Conservation (phyloP, 2,113 vertebrate species). For the Pseudorectes ferrugineus region DNA sequence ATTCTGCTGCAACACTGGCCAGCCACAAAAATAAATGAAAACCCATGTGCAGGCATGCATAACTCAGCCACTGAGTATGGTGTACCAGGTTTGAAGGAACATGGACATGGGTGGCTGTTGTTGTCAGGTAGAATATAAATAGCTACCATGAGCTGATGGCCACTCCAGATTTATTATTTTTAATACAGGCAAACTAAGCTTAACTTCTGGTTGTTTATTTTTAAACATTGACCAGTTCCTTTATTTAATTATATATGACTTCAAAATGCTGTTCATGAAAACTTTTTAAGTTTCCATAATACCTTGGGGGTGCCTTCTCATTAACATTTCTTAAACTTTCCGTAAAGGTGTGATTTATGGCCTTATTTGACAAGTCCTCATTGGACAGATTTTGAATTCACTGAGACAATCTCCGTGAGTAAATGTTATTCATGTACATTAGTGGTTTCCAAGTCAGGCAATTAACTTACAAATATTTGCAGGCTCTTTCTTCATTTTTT, state of each 20-base stretch:
- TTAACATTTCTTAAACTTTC: background rate
- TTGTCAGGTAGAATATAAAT: background rate
- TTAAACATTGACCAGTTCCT: background rate
- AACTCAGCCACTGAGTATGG: background rate
- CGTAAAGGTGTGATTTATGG: background rate
- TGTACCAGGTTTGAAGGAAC: background rate
- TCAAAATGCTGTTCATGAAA: background rate
- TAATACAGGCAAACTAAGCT: background rate
- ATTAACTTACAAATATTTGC: constrained; percentile 28
- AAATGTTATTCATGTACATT: constrained; percentile 14
- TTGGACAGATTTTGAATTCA: background rate
- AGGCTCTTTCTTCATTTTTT: background rate
- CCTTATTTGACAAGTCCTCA: background rate
- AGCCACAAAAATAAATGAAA: background rate
- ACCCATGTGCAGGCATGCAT: rapidly evolving
- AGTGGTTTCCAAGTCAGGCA: constrained; percentile 10
- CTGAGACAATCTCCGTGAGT: background rate
- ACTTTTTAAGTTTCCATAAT: background rate
- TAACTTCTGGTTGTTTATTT: background rate
- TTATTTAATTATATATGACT: background rate
- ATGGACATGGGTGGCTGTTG: background rate
- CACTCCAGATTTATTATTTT: background rate
- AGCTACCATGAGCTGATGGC: background rate
- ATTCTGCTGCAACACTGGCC: background rate
- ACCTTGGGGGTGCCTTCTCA: background rate